These are phyloP conservation scores for Forbesichthys papilliferus DNA, from an alignment of 2,113 vertebrate genomes.

Conservation along the genomic window DNA sequence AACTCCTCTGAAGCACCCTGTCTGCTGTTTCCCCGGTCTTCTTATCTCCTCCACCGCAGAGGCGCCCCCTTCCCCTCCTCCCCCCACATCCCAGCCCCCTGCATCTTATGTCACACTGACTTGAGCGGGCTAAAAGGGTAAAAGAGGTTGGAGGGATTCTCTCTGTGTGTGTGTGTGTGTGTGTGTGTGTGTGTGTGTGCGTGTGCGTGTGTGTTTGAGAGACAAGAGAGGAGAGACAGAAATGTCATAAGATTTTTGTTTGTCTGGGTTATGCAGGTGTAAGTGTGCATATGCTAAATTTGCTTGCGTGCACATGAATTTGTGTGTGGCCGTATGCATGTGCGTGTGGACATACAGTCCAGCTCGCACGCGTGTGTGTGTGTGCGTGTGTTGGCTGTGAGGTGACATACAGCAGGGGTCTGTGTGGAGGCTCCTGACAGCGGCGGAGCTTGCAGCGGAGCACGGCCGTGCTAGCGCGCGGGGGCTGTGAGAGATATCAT, in stretches of 20 bases:
- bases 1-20: conserved; percentile 40
- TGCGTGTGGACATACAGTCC: not conserved
- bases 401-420: conserved; percentile 25
- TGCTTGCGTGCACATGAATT: not conserved
- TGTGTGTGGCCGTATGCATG: not conserved
- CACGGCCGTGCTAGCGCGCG: not conserved
- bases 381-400: conserved; percentile 2
- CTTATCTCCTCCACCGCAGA: conserved; percentile 69
- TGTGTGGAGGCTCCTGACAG: conserved; percentile 24
- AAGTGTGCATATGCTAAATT: not conserved
- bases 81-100: conserved; percentile 25
- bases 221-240: not conserved
- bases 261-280: not conserved
- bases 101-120: conserved; percentile 47
- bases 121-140: not conserved
- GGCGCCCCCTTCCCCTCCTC: conserved; percentile 8
- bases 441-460: not conserved
- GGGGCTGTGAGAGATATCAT: conserved; percentile 11
- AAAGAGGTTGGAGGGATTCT: not conserved
- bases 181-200: conserved; percentile 2
- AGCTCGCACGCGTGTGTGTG: not conserved
- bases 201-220: not conserved
- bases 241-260: not conserved
- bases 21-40: conserved; percentile 35
- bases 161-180: conserved; percentile 5